These are phyloP conservation scores for Cottus gobio DNA, from an alignment of 2,113 vertebrate genomes.

Conservation along the genomic window DNA sequence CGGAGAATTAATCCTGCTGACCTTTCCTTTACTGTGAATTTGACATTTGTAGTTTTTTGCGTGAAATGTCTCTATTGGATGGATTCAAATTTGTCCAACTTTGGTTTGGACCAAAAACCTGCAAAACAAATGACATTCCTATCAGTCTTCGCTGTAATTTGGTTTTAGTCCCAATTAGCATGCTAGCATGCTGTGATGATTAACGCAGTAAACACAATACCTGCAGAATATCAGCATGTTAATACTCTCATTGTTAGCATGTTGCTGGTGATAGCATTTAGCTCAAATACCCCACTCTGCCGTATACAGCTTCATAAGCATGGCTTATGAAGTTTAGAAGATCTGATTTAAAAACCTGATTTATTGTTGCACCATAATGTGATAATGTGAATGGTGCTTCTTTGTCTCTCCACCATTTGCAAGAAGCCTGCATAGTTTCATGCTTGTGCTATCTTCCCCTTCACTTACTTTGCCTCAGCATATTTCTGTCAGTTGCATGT, in stretches of 20 bases:
- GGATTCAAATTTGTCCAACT: background rate
- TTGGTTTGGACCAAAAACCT: background rate
- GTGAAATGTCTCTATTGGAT: background rate
- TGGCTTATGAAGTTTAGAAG: background rate
- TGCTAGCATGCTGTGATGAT: background rate
- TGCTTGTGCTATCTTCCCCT: background rate
- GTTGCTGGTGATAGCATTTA: background rate
- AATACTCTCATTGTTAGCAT: background rate
- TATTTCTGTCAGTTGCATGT: constrained; percentile 40
- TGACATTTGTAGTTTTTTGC: too few species aligned
- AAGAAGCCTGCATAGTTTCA: background rate
- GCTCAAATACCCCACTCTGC: background rate
- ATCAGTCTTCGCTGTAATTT: background rate
- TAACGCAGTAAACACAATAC: background rate
- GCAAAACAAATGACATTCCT: background rate
- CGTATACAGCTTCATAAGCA: background rate
- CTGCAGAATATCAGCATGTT: background rate
- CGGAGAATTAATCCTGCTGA: too few species aligned
- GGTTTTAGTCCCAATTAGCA: background rate
- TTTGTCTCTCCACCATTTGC: background rate
- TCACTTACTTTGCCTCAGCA: constrained; percentile 6
- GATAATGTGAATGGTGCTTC: background rate
- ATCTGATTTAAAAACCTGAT: constrained; percentile 1
- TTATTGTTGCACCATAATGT: constrained; percentile 4
- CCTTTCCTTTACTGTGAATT: too few species aligned